Evolutionary conservation across 2,797 vertebrate species (phyloP).

Genomic region (Chaenodraco wilsoni): DNA sequence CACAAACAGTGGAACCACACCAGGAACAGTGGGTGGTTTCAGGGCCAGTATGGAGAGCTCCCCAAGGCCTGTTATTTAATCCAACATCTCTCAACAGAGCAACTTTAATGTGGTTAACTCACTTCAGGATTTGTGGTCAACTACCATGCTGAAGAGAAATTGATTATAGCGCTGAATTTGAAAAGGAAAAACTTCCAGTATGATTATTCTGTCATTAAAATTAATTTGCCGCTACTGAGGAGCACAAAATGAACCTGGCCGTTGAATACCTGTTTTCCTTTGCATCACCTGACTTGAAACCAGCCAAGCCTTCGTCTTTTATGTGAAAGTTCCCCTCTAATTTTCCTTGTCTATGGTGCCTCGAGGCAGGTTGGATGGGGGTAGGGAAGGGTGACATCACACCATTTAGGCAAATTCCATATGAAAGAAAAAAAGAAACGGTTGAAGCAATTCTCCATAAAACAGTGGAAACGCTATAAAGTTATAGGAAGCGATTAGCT

Average conservation of each 20-base stretch:
- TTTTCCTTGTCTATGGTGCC: slow-evolving; percentile 77
- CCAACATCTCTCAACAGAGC: slow-evolving; percentile 60
- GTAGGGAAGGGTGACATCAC: slow-evolving; percentile 76
- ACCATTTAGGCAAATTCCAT: slow-evolving; percentile 80
- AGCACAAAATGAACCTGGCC: slow-evolving; percentile 51
- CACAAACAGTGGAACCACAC: slow-evolving; percentile 62
- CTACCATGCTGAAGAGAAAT: slow-evolving; percentile 67
- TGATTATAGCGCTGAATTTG: slow-evolving; percentile 68
- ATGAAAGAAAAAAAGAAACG: slow-evolving; percentile 58
- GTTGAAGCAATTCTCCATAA: slow-evolving; percentile 67
- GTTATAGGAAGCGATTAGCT: slow-evolving; percentile 79
- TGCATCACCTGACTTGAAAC: slow-evolving; percentile 79
- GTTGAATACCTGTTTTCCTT: slow-evolving; percentile 78
- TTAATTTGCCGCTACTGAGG: slow-evolving; percentile 62
- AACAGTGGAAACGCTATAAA: slow-evolving; percentile 80
- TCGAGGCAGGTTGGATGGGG: slow-evolving; percentile 59
- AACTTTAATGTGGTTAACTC: slow-evolving; percentile 74
- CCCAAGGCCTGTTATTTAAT: slow-evolving; percentile 73
- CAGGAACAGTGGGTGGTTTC: slow-evolving; percentile 71
- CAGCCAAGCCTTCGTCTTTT: slow-evolving; percentile 77
- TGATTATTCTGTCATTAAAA: slow-evolving; percentile 70
- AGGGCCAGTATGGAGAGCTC: slow-evolving; percentile 54
- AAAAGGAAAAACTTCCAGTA: slow-evolving; percentile 73
- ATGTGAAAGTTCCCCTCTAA: slow-evolving; percentile 84
- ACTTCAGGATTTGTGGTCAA: slow-evolving; percentile 72